A percentile compares a stretch with the other conserved stretches of the same genome.
These are phyloP conservation scores for Drosophila bifasciata DNA, from an alignment of 1,140 invertebrate species.

Conservation along the genomic window DNA sequence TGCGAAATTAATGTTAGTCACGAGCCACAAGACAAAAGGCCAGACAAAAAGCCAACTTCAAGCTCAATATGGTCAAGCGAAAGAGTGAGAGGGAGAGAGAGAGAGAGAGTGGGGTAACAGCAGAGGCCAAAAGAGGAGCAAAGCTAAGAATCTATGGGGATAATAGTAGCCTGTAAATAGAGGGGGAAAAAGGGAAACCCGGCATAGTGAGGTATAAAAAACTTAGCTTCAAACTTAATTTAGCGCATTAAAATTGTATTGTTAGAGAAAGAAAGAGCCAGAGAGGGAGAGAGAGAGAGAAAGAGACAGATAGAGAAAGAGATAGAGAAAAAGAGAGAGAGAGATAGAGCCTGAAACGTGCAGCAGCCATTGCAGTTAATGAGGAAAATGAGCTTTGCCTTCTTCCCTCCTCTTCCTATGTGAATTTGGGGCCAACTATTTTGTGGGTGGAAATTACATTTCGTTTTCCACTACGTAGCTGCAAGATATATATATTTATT, in stretches of 20 bases:
- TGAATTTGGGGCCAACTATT: conserved; percentile 37
- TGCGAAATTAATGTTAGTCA: conserved; percentile 77
- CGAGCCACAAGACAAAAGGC: conserved; percentile 61
- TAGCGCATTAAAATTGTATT: conserved; percentile 78
- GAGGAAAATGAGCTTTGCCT: conserved; percentile 53
- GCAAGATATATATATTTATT: conserved; percentile 9
- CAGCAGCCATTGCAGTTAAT: conserved; percentile 58
- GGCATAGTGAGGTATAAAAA: conserved; percentile 10
- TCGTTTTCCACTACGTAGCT: conserved; percentile 6
- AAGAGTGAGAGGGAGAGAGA: conserved; percentile 3
- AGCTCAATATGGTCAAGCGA: conserved; percentile 66
- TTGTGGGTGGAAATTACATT: conserved; percentile 37
- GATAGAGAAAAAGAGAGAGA: conserved; percentile 37
- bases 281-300: conserved; percentile 16
- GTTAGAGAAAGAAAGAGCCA: conserved; percentile 30
- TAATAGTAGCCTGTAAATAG: conserved; percentile 50
- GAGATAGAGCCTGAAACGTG: conserved; percentile 37
- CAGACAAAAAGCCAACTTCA: conserved; percentile 62
- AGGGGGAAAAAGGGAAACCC: background rate
- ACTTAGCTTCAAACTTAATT: conserved; percentile 63
- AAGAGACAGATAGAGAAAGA: conserved; percentile 8
- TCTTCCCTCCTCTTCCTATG: conserved; percentile 2
- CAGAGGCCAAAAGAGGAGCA: background rate
- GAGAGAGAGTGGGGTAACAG: conserved; percentile 9
- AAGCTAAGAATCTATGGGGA: conserved; percentile 53